These are phyloP conservation scores for Pyrochroa serraticornis DNA, from an alignment of 2,888 invertebrate species.

Conservation along the genomic window DNA sequence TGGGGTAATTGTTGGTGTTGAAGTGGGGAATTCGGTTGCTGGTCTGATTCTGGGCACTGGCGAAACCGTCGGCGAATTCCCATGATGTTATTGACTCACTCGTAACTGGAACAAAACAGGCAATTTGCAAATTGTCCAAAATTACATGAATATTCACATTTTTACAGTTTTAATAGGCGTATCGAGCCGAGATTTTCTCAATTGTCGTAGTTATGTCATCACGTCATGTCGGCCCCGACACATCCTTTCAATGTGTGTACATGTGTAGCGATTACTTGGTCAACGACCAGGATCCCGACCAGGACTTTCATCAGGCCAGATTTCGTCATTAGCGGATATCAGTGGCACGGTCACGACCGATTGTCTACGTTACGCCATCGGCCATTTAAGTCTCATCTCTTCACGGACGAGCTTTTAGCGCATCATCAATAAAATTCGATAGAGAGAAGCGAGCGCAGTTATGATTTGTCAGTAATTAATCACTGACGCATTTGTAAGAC, in stretches of 20 bases:
- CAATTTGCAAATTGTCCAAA: constrained; percentile 32
- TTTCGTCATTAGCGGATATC: constrained; percentile 18
- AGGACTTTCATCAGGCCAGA: constrained; percentile 9
- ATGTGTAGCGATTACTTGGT: constrained; percentile 29
- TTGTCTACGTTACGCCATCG: neutral
- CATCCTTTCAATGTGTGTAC: constrained; percentile 24
- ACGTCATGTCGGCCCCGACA: constrained; percentile 9
- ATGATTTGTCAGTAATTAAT: no score
- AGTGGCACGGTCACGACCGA: constrained; percentile 3
- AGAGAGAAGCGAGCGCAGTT: neutral
- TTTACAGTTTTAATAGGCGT: constrained; percentile 36
- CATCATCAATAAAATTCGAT: constrained; percentile 3
- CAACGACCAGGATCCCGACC: constrained; percentile 31
- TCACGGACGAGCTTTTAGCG: neutral
- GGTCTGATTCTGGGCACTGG: no score
- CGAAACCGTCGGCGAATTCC: constrained; percentile 5
- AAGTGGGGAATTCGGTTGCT: no score
- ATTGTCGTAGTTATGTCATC: constrained; percentile 22
- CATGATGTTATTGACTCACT: constrained; percentile 25
- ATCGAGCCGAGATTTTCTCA: constrained; percentile 29
- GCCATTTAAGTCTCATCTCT: neutral
- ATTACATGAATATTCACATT: constrained; percentile 36
- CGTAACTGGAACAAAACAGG: constrained; percentile 31
- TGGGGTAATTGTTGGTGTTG: no score
- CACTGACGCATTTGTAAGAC: neutral